Evolutionary conservation across 2,888 invertebrate genomes (phyloP).

Genomic region (Lordiphosa andalusiaca): DNA sequence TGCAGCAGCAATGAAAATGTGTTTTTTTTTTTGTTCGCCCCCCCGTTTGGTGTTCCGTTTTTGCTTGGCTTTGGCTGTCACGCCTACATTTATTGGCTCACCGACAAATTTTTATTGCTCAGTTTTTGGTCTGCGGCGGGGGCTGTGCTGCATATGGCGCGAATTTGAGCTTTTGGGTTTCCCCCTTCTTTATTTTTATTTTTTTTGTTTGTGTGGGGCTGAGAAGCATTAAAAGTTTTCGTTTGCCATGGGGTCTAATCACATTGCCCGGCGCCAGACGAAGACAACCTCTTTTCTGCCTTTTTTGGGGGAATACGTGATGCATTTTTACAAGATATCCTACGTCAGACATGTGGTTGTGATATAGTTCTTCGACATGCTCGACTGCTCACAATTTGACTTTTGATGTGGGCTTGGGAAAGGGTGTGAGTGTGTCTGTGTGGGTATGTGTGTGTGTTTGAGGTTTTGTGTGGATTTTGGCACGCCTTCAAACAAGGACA

Average conservation of each 20-base stretch:
- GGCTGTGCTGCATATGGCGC: constrained; percentile 52
- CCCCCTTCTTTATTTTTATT: background rate
- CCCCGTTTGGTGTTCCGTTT: constrained; percentile 4
- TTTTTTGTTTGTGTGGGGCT: constrained; percentile 3
- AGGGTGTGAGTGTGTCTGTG: constrained; percentile 24
- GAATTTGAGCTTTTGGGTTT: constrained; percentile 34
- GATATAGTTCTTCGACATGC: constrained; percentile 41
- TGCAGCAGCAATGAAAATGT: constrained; percentile 56
- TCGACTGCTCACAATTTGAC: constrained; percentile 63
- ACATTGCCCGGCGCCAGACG: constrained; percentile 51
- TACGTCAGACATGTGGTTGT: constrained; percentile 8
- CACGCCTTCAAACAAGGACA: constrained; percentile 26
- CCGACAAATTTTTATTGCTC: constrained; percentile 72
- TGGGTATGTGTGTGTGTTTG: constrained; percentile 26
- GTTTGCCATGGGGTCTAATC: constrained; percentile 54
- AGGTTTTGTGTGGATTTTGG: constrained; percentile 18
- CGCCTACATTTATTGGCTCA: constrained; percentile 64
- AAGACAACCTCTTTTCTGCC: constrained; percentile 32
- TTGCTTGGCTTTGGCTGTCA: constrained; percentile 25
- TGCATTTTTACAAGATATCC: constrained; percentile 56
- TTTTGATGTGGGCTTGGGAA: constrained; percentile 53
- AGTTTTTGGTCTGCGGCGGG: constrained; percentile 44
- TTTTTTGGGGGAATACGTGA: constrained; percentile 46
- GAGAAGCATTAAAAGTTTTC: constrained; percentile 35
- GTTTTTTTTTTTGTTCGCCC: constrained; percentile 38